phyloP scores from a whole-genome alignment of 1,140 invertebrate genomes.

The Drosophila neocordata region DNA sequence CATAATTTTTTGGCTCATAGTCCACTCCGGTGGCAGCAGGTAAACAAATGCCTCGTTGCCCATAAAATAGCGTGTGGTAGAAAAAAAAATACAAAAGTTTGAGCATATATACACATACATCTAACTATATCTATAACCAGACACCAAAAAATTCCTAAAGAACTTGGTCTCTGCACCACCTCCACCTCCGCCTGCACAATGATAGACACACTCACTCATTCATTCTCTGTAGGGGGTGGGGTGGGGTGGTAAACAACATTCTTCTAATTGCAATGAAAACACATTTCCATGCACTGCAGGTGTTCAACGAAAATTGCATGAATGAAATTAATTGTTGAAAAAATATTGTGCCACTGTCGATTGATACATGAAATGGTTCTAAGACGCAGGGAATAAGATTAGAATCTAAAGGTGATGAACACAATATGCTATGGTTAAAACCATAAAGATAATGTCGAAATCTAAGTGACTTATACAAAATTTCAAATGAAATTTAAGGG shows the following conservation, averaged over 20 bases:
- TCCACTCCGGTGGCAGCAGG: conserved; percentile 46
- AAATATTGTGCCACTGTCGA: conserved; percentile 66
- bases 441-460: neutral
- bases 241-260: conserved; percentile 53
- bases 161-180: neutral
- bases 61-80: conserved; percentile 75
- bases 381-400: neutral
- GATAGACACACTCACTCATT: neutral
- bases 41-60: conserved; percentile 69
- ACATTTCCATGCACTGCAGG: conserved; percentile 68
- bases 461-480: neutral
- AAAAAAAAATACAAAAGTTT: conserved; percentile 19
- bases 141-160: conserved; percentile 35
- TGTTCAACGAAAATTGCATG: conserved; percentile 58
- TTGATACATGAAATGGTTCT: conserved; percentile 33
- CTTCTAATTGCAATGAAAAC: conserved; percentile 78
- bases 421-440: neutral
- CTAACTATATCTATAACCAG: neutral
- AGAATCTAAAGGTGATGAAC: neutral
- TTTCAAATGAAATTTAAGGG: too few relatives aligned
- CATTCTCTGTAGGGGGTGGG: neutral
- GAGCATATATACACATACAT: neutral
- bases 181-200: neutral
- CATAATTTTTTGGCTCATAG: conserved; percentile 60
- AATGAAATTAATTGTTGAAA: conserved; percentile 70